A percentile compares a stretch with the other conserved stretches of the same genome.
Conservation (phyloP, 2,113 vertebrate genomes). For the Salvator merianae region DNA sequence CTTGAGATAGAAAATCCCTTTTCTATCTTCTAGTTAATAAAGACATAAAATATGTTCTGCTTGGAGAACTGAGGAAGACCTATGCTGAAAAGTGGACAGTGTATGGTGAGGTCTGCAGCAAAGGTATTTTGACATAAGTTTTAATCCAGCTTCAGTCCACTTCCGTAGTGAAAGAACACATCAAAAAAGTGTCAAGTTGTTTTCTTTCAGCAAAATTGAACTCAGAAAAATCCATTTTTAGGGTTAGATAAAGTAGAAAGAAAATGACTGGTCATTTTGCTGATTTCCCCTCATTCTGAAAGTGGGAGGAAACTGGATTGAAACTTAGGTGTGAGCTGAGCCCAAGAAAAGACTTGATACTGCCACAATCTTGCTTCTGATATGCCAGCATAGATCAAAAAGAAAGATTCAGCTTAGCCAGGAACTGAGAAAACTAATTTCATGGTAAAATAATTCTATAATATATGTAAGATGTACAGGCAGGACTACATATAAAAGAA, state of each 20-base stretch:
- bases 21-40: slow-evolving; percentile 42
- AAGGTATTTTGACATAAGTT: slow-evolving; percentile 51
- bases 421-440: slow-evolving; percentile 86
- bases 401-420: slow-evolving; percentile 77
- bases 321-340: slow-evolving; percentile 5
- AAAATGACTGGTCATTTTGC: too few relatives aligned
- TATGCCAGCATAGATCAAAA: slow-evolving; percentile 78
- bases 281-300: too few relatives aligned
- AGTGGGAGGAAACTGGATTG: too few relatives aligned
- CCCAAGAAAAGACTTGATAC: slow-evolving; percentile 64
- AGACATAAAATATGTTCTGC: slow-evolving; percentile 48
- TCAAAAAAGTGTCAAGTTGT: too few relatives aligned
- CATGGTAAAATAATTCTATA: slow-evolving; percentile 87
- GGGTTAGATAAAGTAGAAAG: too few relatives aligned
- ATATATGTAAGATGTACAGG: slow-evolving; percentile 80
- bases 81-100: slow-evolving; percentile 32
- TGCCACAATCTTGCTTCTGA: slow-evolving; percentile 72
- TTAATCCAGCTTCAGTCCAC: too few relatives aligned
- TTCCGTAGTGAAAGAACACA: too few relatives aligned
- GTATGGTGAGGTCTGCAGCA: slow-evolving; percentile 36
- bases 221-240: too few relatives aligned
- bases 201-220: too few relatives aligned
- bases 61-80: slow-evolving; percentile 35
- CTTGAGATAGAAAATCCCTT: background rate
- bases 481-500: slow-evolving; percentile 75